Base-by-base conservation (phyloP, 2,888 invertebrate species). In the Pseudococcus viburni region DNA sequence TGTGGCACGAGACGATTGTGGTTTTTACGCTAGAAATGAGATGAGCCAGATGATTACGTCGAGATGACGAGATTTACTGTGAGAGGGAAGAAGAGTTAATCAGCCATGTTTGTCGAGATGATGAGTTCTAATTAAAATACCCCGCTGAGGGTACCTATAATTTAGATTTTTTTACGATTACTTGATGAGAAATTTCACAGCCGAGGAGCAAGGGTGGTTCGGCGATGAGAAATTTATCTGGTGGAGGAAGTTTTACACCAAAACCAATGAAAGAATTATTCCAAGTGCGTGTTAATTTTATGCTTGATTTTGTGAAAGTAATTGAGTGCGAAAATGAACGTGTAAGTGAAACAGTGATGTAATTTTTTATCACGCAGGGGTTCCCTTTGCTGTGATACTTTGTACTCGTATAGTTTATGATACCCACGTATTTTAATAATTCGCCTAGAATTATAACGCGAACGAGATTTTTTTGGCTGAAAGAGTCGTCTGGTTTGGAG, bases 1-100 rank as follows among this genome's bases (percentile, higher is more conserved):
- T 17, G 64, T 33, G 33, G 33, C 17, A 33, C 5, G 33, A 73
- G 33, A 73, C 33, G 26, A 73, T 73, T 73, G 33, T 73, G 73
- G 73, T 73, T 73, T 73, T 73, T 73, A 73, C 73, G 73, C 73
- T 73, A 33, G 17, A 73, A 73, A 73, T 26, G 68, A 68, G 68
- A 8, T 12, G 68, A 59, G 19, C 22, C 64, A 64, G 22, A 64
- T 64, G 64, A 64, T 19, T 55, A n/a, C 48, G 11, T 51, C 12
- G 48, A 12, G 12, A 11, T 15, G 12, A 51, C 48, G 15, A 15
- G 15, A 15, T 1, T 33, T 68, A 33, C 15, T 33, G 15, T 33
- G 73, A 6, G 73, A 15, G 33, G 3, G 68, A 22, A 6, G 73
- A 33, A 39, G 73, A 73, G 33, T 73, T 17, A 73, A 73, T 73